These are phyloP conservation scores for Norana najaformis DNA, from an alignment of 2,888 invertebrate genomes.

Conservation along the genomic window DNA sequence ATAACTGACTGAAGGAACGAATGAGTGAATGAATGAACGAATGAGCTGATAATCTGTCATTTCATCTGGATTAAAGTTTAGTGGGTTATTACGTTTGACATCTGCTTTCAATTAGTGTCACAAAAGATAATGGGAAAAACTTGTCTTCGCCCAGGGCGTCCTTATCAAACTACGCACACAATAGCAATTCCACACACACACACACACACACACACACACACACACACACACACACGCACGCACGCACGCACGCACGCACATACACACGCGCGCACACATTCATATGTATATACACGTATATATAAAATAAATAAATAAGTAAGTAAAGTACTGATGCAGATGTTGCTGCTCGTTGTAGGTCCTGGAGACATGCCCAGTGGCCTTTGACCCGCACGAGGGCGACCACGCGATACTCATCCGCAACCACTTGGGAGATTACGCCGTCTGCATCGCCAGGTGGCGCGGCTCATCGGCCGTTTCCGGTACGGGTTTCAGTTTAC, in stretches of 20 bases:
- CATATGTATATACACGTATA: not conserved
- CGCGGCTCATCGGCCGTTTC: not conserved
- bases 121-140: not conserved
- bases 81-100: not conserved
- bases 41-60: not conserved
- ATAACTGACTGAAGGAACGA: not conserved
- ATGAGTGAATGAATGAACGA: not conserved
- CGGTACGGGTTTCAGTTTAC: constrained; percentile 24
- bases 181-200: not conserved
- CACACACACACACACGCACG: too few relatives aligned
- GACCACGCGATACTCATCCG: constrained; percentile 44
- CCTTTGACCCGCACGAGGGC: constrained; percentile 37
- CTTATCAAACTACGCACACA: not conserved
- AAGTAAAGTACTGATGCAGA: too few relatives aligned
- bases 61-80: not conserved
- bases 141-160: not conserved
- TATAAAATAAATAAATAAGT: too few relatives aligned
- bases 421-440: constrained; percentile 41
- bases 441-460: constrained; percentile 35
- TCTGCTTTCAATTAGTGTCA: not conserved
- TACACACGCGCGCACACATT: not conserved
- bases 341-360: constrained; percentile 29
- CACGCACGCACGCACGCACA: not conserved
- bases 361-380: constrained; percentile 37
- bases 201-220: not conserved